phyloP scores from a whole-genome alignment of 2,113 vertebrate genomes.

The Chrysochloris asiatica region DNA sequence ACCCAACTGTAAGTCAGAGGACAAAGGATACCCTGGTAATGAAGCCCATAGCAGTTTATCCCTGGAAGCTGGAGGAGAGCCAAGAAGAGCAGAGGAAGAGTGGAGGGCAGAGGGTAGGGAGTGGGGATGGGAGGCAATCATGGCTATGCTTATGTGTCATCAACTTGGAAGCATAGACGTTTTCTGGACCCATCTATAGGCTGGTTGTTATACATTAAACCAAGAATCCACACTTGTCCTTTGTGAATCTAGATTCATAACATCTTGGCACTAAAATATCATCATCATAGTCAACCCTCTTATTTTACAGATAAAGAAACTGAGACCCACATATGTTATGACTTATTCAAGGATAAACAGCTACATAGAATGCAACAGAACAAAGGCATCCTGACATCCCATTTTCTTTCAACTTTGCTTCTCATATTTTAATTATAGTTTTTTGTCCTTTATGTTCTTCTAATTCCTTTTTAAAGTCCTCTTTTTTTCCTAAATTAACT shows the following conservation, averaged over 20 bases:
- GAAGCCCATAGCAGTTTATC: not conserved
- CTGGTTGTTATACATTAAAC: not conserved
- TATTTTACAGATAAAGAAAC: constrained; percentile 32
- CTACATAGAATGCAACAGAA: not conserved
- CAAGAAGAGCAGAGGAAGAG: not conserved
- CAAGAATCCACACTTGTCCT: constrained; percentile 10
- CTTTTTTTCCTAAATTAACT: not conserved
- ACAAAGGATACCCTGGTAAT: not conserved
- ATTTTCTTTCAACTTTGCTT: constrained; percentile 54
- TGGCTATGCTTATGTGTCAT: not conserved
- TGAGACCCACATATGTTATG: not conserved
- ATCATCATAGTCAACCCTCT: not conserved
- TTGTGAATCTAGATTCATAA: constrained; percentile 15
- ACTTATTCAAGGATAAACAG: not conserved
- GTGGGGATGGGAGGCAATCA: not conserved
- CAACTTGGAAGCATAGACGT: not conserved
- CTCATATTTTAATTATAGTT: constrained; percentile 27
- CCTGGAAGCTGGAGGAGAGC: not conserved
- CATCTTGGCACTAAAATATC: constrained; percentile 8
- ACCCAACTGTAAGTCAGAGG: not conserved
- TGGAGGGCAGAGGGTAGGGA: too few relatives aligned
- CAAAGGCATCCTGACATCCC: not conserved
- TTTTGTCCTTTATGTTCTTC: not conserved
- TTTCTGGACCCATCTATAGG: not conserved
- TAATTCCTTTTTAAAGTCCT: constrained; percentile 24